Evolutionary conservation across 92 coral and sea anemone species (phyloP).

Genomic region (Epizoanthus fatuus): DNA sequence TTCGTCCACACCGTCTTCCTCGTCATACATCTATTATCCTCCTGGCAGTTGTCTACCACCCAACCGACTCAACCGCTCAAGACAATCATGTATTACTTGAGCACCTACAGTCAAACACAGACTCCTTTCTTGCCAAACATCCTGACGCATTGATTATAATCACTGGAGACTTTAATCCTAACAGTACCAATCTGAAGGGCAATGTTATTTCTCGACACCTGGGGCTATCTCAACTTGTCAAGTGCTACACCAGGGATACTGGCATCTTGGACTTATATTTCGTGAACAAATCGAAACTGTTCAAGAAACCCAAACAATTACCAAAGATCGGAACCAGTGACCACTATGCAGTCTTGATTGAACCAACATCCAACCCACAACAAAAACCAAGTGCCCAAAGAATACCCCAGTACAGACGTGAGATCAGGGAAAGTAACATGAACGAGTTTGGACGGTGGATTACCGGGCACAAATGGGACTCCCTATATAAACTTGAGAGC

Average conservation of each 20-base stretch:
- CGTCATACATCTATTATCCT: neutral
- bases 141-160: constrained; percentile 29
- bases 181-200: constrained; percentile 3
- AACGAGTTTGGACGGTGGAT: no score
- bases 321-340: constrained; percentile 50
- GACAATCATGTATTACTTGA: neutral
- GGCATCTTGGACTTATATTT: constrained; percentile 13
- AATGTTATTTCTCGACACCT: neutral
- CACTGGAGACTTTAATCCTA: constrained; percentile 30
- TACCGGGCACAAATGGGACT: no score
- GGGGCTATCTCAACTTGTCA: constrained; percentile 32
- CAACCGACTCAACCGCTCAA: neutral
- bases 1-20: neutral
- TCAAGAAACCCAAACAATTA: constrained; percentile 33
- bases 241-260: constrained; percentile 11
- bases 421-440: no score
- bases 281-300: constrained; percentile 42
- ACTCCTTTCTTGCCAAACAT: constrained; percentile 11
- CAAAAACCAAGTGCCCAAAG: neutral
- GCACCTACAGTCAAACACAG: constrained; percentile 18
- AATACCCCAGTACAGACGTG: neutral
- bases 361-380: neutral
- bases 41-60: constrained; percentile 2
- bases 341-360: neutral
- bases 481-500: no score